These are phyloP conservation scores for Phocides pigmalion DNA, from an alignment of 1,140 invertebrate species.

Conservation along the genomic window DNA sequence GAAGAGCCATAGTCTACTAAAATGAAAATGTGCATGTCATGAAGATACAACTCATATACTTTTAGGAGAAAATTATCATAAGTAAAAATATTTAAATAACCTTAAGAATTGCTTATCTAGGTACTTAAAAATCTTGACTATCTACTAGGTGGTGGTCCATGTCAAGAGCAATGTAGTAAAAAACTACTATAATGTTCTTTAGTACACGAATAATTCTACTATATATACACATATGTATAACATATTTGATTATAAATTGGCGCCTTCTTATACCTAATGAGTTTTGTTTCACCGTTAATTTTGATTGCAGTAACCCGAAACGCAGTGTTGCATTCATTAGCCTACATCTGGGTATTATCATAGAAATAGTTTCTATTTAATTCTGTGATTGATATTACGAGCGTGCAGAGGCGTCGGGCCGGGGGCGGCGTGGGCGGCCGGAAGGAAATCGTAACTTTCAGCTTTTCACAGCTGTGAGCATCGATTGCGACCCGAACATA, in stretches of 20 bases:
- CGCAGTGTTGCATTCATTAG: constrained; percentile 44
- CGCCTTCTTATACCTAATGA: background rate
- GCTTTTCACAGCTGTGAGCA: constrained; percentile 45
- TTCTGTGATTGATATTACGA: constrained; percentile 67
- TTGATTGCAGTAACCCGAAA: constrained; percentile 13
- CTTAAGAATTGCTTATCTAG: too few relatives aligned
- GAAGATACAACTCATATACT: too few relatives aligned
- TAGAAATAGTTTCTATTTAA: constrained; percentile 62
- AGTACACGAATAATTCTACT: too few relatives aligned
- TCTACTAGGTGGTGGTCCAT: too few relatives aligned
- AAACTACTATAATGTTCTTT: too few relatives aligned
- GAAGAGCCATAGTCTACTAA: too few relatives aligned
- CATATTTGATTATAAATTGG: constrained; percentile 2
- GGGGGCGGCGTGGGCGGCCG: constrained; percentile 70
- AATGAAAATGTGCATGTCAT: too few relatives aligned
- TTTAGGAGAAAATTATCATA: too few relatives aligned
- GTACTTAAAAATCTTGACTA: too few relatives aligned
- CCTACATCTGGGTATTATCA: constrained; percentile 49
- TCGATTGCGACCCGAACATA: background rate
- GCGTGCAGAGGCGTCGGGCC: constrained; percentile 48
- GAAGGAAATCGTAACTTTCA: constrained; percentile 70
- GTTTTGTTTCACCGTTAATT: background rate
- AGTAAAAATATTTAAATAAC: too few relatives aligned
- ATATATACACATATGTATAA: too few relatives aligned
- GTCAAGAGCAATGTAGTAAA: too few relatives aligned